phyloP scores from a whole-genome alignment of 2,888 invertebrate species.

The Drosophila neotestacea region DNA sequence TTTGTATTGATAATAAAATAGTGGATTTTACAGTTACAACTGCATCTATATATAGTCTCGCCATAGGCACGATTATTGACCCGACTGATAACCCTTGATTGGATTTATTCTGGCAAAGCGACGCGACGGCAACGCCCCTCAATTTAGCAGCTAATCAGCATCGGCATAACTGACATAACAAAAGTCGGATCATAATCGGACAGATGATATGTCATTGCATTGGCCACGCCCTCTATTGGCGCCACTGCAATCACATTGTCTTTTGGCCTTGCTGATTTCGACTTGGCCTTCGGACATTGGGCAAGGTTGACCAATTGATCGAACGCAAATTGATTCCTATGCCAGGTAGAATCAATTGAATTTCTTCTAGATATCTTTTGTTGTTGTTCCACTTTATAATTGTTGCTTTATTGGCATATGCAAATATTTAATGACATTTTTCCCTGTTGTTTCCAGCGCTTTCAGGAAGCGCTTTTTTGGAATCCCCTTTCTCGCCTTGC shows the following conservation, averaged over 20 bases:
- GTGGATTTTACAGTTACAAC: conserved; percentile 36
- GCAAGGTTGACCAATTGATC: conserved; percentile 62
- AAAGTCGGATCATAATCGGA: conserved; percentile 4
- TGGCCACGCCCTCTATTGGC: conserved; percentile 70
- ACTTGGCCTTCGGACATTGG: conserved; percentile 50
- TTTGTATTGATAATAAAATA: conserved; percentile 42
- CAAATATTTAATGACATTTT: conserved; percentile 60
- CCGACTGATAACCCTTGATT: conserved; percentile 43
- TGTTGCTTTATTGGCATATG: conserved; percentile 42
- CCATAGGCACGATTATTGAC: conserved; percentile 8
- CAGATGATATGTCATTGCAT: conserved; percentile 10
- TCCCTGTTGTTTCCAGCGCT: conserved; percentile 18
- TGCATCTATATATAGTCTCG: conserved; percentile 1
- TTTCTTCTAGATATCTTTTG: not conserved
- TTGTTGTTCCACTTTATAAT: conserved; percentile 4
- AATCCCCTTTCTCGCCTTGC: not conserved
- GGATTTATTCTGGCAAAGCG: not conserved
- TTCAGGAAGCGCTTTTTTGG: conserved; percentile 40
- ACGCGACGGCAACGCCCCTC: conserved; percentile 64
- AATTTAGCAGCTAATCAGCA: conserved; percentile 47
- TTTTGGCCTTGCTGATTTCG: conserved; percentile 37
- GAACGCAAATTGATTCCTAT: conserved; percentile 47
- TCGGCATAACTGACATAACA: conserved; percentile 33
- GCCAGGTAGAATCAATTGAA: conserved; percentile 40
- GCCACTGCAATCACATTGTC: conserved; percentile 42